Base-by-base conservation (phyloP, 2,888 invertebrate genomes). In the Parnassius orleans region DNA sequence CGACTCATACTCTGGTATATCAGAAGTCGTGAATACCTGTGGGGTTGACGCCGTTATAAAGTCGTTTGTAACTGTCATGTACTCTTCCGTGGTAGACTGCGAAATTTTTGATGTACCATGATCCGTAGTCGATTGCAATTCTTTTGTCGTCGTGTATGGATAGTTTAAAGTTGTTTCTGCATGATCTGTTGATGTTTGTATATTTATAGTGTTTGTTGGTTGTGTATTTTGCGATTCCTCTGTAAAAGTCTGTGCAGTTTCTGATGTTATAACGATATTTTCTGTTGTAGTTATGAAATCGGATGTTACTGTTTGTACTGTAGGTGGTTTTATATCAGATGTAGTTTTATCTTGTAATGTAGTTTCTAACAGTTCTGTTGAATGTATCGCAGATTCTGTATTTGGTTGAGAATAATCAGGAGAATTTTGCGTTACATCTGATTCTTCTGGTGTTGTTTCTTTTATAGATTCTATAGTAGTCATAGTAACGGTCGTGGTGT, bases 321-420 rank as follows among this genome's bases (percentile, higher is more conserved):
- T 53, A n/a, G 53, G 43, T 2, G 14, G n/a, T 43, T 41, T 11
- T 9, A 53, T 11, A 43, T 53, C 14, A 10, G 15, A n/a, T 11
- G 11, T 33, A 0, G 33, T 53, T 33, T 24, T 9, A 3, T 14
- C 19, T 19, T 1, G 19, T 51, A 24, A 10, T 11, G 24, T 15
- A 15, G 51, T 51, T 24, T n/a, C 24, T 51, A 19, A 19, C 19
- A 24, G 33, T 53, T 53, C 52, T 12, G 52, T 53, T 51, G 51
- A 3, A 19, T 19, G 10, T 24, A 10, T 12, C 12, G 9, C 3
- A 19, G 24, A 11, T 51, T 19, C 24, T 24, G 51, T 51, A 51
- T 9, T 51, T 5, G 19, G 1, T 47, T 47, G 3, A 5, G 47
- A 47, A 47, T 47, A 14, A 11, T 12, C 47, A 7, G 12, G 1